A percentile compares a stretch with the other conserved stretches of the same genome.
Evolutionary conservation across 2,113 vertebrate species (phyloP).

Genomic region (Leucosticte australis): DNA sequence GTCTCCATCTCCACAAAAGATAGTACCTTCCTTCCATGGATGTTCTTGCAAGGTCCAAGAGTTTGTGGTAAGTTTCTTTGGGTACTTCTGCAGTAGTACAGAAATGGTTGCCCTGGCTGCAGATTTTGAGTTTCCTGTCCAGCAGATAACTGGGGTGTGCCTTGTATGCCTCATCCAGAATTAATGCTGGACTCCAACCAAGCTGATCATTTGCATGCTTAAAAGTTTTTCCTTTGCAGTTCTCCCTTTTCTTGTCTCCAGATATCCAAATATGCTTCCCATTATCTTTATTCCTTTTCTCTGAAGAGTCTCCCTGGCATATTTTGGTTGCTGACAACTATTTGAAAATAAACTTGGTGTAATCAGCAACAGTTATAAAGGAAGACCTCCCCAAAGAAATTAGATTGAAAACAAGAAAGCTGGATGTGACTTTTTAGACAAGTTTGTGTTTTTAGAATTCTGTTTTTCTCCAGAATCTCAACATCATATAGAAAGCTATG

Average conservation of each 20-base stretch:
- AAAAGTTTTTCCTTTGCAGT: neutral
- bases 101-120: neutral
- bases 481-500: neutral
- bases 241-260: neutral
- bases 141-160: neutral
- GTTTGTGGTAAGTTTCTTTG: neutral
- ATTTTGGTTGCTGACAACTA: neutral
- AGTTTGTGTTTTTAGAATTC: neutral
- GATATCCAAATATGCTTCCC: neutral
- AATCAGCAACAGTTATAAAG: neutral
- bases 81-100: neutral
- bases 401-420: neutral
- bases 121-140: neutral
- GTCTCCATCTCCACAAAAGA: neutral
- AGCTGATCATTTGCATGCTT: neutral
- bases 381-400: neutral
- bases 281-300: neutral
- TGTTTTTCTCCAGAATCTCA: neutral
- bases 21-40: neutral
- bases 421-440: neutral
- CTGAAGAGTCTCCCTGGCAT: neutral
- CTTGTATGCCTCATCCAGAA: neutral
- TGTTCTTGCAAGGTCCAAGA: neutral
- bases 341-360: neutral
- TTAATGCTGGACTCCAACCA: neutral